These are phyloP conservation scores for Helicoverpa zea DNA, from an alignment of 1,140 invertebrate genomes.

Conservation along the genomic window DNA sequence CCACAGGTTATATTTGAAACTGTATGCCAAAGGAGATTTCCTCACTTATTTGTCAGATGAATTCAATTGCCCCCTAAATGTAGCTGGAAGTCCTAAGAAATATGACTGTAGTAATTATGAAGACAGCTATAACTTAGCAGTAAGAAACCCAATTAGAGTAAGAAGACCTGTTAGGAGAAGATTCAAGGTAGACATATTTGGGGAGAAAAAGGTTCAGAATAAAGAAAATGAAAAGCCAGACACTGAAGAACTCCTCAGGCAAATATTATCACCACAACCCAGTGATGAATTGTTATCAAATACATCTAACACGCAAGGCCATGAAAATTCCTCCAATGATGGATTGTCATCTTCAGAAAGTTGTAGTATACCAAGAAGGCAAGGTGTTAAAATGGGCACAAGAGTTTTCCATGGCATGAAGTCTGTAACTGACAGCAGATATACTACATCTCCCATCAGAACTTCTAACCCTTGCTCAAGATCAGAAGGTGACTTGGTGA, in stretches of 20 bases:
- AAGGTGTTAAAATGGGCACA: constrained; percentile 91
- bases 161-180: constrained; percentile 74
- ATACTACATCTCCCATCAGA: constrained; percentile 60
- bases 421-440: constrained; percentile 60
- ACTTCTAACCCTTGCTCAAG: constrained; percentile 65
- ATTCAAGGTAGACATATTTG: constrained; percentile 80
- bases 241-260: constrained; percentile 78
- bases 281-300: constrained; percentile 80
- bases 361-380: constrained; percentile 87
- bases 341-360: constrained; percentile 83
- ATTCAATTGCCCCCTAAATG: constrained; percentile 83
- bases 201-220: constrained; percentile 88
- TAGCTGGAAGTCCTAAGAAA: constrained; percentile 67
- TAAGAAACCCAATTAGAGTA: constrained; percentile 77
- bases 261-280: constrained; percentile 72
- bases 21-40: constrained; percentile 90
- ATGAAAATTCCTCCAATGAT: constrained; percentile 78
- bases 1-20: constrained; percentile 91
- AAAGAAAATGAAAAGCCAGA: constrained; percentile 90
- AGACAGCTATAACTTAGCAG: constrained; percentile 85
- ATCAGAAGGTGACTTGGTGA: constrained; percentile 77
- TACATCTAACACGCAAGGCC: constrained; percentile 61
- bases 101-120: constrained; percentile 84
- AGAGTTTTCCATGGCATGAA: constrained; percentile 88
- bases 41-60: constrained; percentile 90